Conservation (phyloP, 2,113 vertebrate species). For the Cochlearius cochlearius region DNA sequence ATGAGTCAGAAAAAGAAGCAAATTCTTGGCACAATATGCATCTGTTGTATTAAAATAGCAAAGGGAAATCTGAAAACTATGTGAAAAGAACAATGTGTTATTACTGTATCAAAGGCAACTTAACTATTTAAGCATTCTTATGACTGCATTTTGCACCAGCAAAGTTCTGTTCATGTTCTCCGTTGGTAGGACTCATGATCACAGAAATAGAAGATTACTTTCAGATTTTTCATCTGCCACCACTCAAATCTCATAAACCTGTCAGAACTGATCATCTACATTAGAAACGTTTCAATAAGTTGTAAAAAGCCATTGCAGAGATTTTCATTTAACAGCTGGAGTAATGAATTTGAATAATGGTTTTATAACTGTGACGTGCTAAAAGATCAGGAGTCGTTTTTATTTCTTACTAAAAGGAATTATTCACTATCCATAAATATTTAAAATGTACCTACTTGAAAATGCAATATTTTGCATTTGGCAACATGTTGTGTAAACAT, state of each 20-base stretch:
- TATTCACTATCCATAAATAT: conserved; percentile 3
- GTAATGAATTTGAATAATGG: background rate
- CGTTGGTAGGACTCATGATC: background rate
- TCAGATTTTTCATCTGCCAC: background rate
- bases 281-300: background rate
- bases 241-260: background rate
- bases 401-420: background rate
- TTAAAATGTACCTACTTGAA: background rate
- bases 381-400: background rate
- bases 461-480: background rate
- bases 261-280: background rate
- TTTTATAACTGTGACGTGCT: background rate
- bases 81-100: background rate
- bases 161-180: background rate
- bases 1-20: background rate
- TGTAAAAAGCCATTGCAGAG: background rate
- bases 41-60: background rate
- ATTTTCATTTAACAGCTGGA: conserved; percentile 7
- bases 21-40: background rate
- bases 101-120: background rate
- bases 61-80: background rate
- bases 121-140: background rate
- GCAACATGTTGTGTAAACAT: background rate
- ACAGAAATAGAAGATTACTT: background rate
- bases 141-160: background rate